Evolutionary conservation across 2,888 invertebrate species (phyloP), one percentile per base, ranked within the genome.

Genomic region (Griposia aprilina): DNA sequence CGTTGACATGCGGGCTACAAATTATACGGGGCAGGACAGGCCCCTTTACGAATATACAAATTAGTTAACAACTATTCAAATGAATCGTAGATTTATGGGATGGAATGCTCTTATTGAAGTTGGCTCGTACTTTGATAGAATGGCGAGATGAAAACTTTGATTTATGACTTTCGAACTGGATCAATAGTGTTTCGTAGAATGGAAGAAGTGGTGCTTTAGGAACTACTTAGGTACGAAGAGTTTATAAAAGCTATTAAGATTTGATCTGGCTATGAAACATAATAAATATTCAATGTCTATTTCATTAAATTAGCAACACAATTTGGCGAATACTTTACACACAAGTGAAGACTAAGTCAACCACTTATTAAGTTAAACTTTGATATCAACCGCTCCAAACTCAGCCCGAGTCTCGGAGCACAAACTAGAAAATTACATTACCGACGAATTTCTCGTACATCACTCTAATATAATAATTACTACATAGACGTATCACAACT

Each of bases 31-130:
- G 71, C 80, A 78, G 88, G 88, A 77, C 87, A 76, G 90, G 85
- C 84, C 86, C 80, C 87, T 85, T 80, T 86, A 89, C 89, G 91
- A 91, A 91, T 92, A 92, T 91, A 93, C 92, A 93, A 92, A 93
- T 92, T 91, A 91, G 90, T 93, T 91, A 87, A 90, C 88, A 89
- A 89, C 87, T 91, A 87, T 90, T 87, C 86, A 89, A 90, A 88
- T 88, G 86, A 88, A 89, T 90, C 83, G 87, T 88, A 89, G 92
- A 93, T 92, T 92, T 93, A 92, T 92, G 88, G 87, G 60, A 52
- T 67, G 76, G 81, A 82, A 82, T 81, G 78, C 55, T 80, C 73
- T 68, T 76, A 72, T 80, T 67, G 68, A 66, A 71, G 65, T 75
- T 59, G 6, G 45, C 75, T 76, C 30, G 74, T 79, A 78, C 75